A percentile compares a stretch with the other conserved stretches of the same genome.
phyloP scores from a whole-genome alignment of 2,797 vertebrate species.

The Momotus momota region DNA sequence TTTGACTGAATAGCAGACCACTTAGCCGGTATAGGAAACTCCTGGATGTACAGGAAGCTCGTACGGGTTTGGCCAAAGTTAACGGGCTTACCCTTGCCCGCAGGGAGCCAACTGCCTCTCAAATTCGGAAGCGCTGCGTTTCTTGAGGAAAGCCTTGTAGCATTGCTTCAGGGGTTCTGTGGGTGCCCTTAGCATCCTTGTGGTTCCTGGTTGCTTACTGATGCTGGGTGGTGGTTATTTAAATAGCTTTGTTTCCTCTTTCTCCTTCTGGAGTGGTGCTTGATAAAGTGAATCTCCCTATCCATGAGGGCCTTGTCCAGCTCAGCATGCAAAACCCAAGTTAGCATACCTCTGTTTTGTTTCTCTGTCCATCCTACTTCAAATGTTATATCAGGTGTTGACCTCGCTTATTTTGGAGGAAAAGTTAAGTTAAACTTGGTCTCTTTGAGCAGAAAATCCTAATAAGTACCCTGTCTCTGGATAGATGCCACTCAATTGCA shows the following conservation, averaged over 20 bases:
- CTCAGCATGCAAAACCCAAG: not conserved
- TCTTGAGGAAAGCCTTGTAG: not conserved
- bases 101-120: not conserved
- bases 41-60: no score
- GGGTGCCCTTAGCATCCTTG: not conserved
- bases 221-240: not conserved
- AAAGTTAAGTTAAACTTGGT: not conserved
- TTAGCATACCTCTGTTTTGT: not conserved
- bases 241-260: not conserved
- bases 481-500: not conserved
- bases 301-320: not conserved
- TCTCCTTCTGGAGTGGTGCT: not conserved
- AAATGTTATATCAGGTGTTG: not conserved
- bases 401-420: not conserved
- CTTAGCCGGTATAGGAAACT: not conserved
- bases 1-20: not conserved
- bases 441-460: not conserved
- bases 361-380: not conserved
- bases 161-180: not conserved
- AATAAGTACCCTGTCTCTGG: not conserved
- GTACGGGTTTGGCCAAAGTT: not conserved
- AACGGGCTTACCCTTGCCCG: not conserved
- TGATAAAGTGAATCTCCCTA: not conserved
- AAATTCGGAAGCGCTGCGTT: not conserved
- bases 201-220: not conserved